A percentile compares a stretch with the other conserved stretches of the same genome.
phyloP scores from a whole-genome alignment of 2,888 invertebrate genomes.

The Platycheirus rosarum region DNA sequence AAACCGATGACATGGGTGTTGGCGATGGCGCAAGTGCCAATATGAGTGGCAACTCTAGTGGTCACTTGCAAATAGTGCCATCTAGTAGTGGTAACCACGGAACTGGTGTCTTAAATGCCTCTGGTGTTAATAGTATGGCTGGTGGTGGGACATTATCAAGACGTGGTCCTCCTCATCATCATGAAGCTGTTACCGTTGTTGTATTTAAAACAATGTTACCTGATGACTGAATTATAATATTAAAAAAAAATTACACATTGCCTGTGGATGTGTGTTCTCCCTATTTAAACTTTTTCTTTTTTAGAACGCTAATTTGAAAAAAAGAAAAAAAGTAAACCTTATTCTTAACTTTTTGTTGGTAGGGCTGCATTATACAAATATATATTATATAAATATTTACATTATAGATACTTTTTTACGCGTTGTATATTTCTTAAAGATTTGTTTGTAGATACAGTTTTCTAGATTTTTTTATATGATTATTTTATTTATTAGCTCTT shows the following conservation, averaged over 20 bases:
- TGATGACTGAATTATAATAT: slow-evolving; percentile 82
- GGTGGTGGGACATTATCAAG: slow-evolving; percentile 51
- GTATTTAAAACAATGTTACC: slow-evolving; percentile 83
- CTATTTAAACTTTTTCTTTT: slow-evolving; percentile 37
- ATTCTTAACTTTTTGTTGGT: slow-evolving; percentile 56
- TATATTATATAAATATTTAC: slow-evolving; percentile 36
- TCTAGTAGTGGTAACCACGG: slow-evolving; percentile 53
- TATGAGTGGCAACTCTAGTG: slow-evolving; percentile 20
- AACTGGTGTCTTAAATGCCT: slow-evolving; percentile 42
- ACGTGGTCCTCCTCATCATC: slow-evolving; percentile 75
- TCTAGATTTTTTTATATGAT: slow-evolving; percentile 56
- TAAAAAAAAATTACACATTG: slow-evolving; percentile 28
- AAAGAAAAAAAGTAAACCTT: slow-evolving; percentile 29
- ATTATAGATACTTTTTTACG: slow-evolving; percentile 41
- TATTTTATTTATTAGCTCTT: slow-evolving; percentile 59
- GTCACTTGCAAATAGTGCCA: slow-evolving; percentile 49
- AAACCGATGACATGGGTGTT: slow-evolving; percentile 79
- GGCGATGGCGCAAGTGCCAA: slow-evolving; percentile 5
- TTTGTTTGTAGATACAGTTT: slow-evolving; percentile 35
- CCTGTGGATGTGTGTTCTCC: slow-evolving; percentile 14
- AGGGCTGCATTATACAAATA: slow-evolving; percentile 63
- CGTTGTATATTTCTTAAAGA: slow-evolving; percentile 41
- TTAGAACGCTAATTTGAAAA: slow-evolving; percentile 13
- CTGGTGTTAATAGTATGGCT: slow-evolving; percentile 45
- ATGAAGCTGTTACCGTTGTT: slow-evolving; percentile 83